A percentile compares a stretch with the other conserved stretches of the same genome.
These are phyloP conservation scores for Melanotaenia boesemani DNA, from an alignment of 2,797 vertebrate species.

Conservation along the genomic window DNA sequence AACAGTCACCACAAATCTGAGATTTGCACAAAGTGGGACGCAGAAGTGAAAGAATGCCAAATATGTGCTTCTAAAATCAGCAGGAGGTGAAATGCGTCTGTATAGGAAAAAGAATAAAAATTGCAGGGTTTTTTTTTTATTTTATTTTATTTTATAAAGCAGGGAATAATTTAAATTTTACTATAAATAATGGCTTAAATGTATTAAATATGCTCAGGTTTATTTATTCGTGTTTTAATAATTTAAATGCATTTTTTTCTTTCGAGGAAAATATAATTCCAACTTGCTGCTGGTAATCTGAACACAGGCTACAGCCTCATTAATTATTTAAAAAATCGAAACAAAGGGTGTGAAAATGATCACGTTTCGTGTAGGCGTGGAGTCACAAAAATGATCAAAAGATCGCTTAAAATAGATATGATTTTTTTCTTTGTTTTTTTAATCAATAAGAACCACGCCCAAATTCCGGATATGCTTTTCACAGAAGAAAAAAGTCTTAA, in stretches of 20 bases:
- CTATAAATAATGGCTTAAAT: background rate
- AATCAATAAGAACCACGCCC: constrained; percentile 69
- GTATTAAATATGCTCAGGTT: background rate
- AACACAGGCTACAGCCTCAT: constrained; percentile 41
- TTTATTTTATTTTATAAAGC: background rate
- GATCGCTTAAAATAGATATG: constrained; percentile 38
- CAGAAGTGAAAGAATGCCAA: constrained; percentile 55
- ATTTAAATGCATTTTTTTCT: background rate
- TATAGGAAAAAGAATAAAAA: constrained; percentile 7
- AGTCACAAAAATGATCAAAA: constrained; percentile 31
- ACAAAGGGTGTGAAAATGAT: constrained; percentile 63
- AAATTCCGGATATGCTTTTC: constrained; percentile 60
- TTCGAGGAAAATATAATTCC: constrained; percentile 12
- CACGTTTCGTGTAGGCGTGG: constrained; percentile 34
- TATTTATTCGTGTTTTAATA: background rate
- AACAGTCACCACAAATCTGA: constrained; percentile 45
- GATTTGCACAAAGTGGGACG: constrained; percentile 43
- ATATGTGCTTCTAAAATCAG: constrained; percentile 32
- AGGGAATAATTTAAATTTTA: constrained; percentile 17
- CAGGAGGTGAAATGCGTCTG: constrained; percentile 26
- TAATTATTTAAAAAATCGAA: constrained; percentile 65
- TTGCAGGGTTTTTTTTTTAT: background rate
- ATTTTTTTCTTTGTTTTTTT: background rate
- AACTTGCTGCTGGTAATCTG: constrained; percentile 8
- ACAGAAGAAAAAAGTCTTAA: constrained; percentile 35